phyloP scores from a whole-genome alignment of 2,113 vertebrate species.

The Chamaetylas fuelleborni region DNA sequence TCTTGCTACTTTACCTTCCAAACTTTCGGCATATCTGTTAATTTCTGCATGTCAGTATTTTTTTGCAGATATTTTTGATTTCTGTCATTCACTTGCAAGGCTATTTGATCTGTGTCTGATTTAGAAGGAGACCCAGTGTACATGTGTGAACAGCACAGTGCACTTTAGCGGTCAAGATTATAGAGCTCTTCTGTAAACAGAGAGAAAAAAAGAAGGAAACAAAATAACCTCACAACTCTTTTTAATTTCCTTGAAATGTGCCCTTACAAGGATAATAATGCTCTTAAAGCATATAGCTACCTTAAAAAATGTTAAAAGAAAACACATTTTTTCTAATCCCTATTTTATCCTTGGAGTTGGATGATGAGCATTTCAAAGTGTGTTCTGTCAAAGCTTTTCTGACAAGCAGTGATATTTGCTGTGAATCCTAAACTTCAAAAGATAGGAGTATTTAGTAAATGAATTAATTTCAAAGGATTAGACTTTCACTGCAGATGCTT shows the following conservation, averaged over 20 bases:
- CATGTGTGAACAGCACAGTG: neutral
- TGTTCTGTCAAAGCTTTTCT: neutral
- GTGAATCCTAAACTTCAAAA: constrained; percentile 24
- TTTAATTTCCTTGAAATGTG: neutral
- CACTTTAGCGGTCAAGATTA: neutral
- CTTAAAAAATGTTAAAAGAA: neutral
- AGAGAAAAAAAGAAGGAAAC: neutral
- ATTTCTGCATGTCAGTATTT: neutral
- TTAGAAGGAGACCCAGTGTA: neutral
- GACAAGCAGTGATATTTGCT: neutral
- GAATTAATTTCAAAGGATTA: constrained; percentile 20
- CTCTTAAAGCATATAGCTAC: neutral
- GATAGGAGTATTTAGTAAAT: neutral
- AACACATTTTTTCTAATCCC: neutral
- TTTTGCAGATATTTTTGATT: neutral
- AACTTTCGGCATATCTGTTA: neutral
- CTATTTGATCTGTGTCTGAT: neutral
- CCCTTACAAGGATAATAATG: neutral
- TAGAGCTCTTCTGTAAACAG: neutral
- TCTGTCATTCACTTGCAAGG: neutral
- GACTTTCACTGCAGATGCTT: neutral
- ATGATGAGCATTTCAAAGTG: neutral
- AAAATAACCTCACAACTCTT: neutral
- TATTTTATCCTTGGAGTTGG: neutral
- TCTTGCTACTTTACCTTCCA: neutral